These are phyloP conservation scores for Dasypogon diadema DNA, from an alignment of 2,888 invertebrate species.

Conservation along the genomic window DNA sequence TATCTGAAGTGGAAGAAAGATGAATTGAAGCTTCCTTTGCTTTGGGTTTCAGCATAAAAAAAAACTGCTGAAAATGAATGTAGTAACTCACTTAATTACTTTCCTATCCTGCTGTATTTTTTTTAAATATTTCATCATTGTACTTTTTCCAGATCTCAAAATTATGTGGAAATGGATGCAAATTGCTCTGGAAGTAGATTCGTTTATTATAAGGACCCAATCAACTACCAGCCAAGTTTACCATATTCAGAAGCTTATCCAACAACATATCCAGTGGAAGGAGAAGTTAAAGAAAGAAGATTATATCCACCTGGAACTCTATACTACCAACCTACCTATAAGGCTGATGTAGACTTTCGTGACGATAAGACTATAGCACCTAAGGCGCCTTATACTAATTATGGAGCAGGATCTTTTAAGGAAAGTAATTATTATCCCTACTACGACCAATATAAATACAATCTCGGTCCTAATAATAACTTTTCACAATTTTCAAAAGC, in stretches of 20 bases:
- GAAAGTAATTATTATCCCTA: conserved; percentile 53
- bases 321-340: conserved; percentile 48
- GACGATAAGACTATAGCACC: conserved; percentile 46
- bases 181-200: conserved; percentile 29
- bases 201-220: conserved; percentile 55
- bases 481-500: conserved; percentile 41
- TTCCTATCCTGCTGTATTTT: too few species aligned
- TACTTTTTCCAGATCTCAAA: not conserved
- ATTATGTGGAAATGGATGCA: conserved; percentile 37
- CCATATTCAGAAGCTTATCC: conserved; percentile 57
- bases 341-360: conserved; percentile 15
- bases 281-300: conserved; percentile 4
- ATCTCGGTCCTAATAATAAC: conserved; percentile 55
- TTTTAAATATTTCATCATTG: too few species aligned
- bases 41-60: too few species aligned
- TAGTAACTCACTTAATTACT: too few species aligned
- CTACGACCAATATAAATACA: conserved; percentile 62
- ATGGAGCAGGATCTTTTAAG: conserved; percentile 3
- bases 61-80: too few species aligned
- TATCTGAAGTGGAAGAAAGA: too few species aligned
- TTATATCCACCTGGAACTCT: conserved; percentile 8
- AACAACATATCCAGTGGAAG: conserved; percentile 1
- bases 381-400: not conserved
- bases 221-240: conserved; percentile 53
- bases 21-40: too few species aligned